These are phyloP conservation scores for Macrophya alboannulata DNA, from an alignment of 2,888 invertebrate genomes.

Conservation along the genomic window DNA sequence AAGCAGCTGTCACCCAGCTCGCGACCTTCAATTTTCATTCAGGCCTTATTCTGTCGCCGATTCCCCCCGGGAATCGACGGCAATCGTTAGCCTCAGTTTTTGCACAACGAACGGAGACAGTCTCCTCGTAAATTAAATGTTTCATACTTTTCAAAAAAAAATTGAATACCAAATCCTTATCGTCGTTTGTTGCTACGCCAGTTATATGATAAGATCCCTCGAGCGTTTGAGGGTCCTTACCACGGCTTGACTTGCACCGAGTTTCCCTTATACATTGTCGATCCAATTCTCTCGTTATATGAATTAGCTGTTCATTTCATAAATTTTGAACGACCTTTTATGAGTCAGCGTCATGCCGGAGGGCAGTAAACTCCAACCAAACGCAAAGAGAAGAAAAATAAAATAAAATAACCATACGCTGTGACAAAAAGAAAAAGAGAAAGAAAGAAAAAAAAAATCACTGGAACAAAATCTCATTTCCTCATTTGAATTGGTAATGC, in stretches of 20 bases:
- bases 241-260: background rate
- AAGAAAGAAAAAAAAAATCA: background rate
- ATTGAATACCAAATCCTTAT: background rate
- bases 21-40: slow-evolving; percentile 40
- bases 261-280: background rate
- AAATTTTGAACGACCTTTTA: slow-evolving; percentile 6
- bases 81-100: slow-evolving; percentile 42
- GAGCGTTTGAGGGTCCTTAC: background rate
- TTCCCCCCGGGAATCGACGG: background rate
- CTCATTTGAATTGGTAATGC: background rate
- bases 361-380: slow-evolving; percentile 2
- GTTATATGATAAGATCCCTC: background rate
- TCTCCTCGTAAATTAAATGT: slow-evolving; percentile 40
- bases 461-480: background rate
- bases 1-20: slow-evolving; percentile 25
- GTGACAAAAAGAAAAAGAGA: background rate
- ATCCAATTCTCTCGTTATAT: slow-evolving; percentile 2
- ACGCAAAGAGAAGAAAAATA: background rate
- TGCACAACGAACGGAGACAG: background rate
- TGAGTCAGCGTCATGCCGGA: background rate
- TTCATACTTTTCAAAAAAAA: background rate
- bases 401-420: background rate
- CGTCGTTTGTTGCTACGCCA: background rate
- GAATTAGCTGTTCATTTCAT: slow-evolving; percentile 21
- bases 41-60: background rate